Evolutionary conservation across 1,140 invertebrate species (phyloP), one percentile per base, ranked within the genome.

Genomic region (Papilio polyxenes): DNA sequence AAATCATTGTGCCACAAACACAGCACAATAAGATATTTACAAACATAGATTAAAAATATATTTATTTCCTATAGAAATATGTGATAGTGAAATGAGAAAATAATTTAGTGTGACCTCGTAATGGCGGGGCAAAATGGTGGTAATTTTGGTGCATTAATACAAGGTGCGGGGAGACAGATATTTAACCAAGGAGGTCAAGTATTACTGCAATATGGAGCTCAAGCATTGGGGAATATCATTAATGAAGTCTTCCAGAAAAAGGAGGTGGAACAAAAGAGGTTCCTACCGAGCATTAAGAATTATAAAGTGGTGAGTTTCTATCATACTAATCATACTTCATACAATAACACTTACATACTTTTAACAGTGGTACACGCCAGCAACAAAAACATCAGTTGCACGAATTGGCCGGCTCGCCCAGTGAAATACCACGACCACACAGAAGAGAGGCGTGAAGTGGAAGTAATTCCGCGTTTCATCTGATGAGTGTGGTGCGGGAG

Each of bases 161-260:
- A 93, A 85, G 94, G 95, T 51, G 95, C 95, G 37, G 95, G 95
- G 37, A 92, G 93, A 84, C 95, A 96, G 85, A 89, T 95, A 37
- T 82, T 95, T 5, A 95, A 95, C 84, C 95, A 95, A 31, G 95
- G 95, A 13, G 95, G 95, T 0, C 94, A 95, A 78, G 95, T 95
- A 0, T 89, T 95, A 7, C 88, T 95, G 82, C 95, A 95, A 74
- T 95, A 95, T 84, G 95, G 95, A 1, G 95, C 95, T 69, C 95
- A 96, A 56, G 94, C 95, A 2, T 85, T 96, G 7, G 95, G 95
- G 0, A 95, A 95, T 81, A 95, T 95, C 83, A 95, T 96, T 75
- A 95, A 96, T 84, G 95, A 96, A 86, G 95, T 95, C 62, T 94
- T 96, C 84, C 93, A 94, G 82, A 96, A 95, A 87, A 96, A 96